phyloP scores from a whole-genome alignment of 2,113 vertebrate species.

The Beaufortia kweichowensis region DNA sequence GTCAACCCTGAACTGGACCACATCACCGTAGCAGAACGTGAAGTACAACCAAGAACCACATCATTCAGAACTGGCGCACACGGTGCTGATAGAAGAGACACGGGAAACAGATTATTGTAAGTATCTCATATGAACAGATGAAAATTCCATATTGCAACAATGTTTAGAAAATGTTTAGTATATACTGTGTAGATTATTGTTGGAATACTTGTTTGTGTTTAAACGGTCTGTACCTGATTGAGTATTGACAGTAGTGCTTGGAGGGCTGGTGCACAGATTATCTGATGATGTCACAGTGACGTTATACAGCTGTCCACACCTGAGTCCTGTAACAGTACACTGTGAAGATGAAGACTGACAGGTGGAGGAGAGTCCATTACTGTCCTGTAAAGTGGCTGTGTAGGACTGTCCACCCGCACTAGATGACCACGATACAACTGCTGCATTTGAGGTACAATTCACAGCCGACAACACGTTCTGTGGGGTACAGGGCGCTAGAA shows the following conservation, averaged over 20 bases:
- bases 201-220: neutral
- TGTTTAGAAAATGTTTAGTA: too few species aligned
- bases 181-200: too few species aligned
- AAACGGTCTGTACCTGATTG: too few species aligned
- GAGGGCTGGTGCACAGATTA: too few species aligned
- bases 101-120: constrained; percentile 54
- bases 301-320: too few species aligned
- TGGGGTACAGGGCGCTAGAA: constrained; percentile 55
- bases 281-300: too few species aligned
- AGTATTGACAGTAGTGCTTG: too few species aligned
- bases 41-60: constrained; percentile 51
- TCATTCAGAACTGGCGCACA: too few species aligned
- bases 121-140: too few species aligned
- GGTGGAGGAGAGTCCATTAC: constrained; percentile 20
- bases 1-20: constrained; percentile 46
- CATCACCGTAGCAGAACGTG: constrained; percentile 43
- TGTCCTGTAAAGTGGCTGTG: constrained; percentile 26
- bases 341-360: too few species aligned
- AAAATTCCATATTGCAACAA: too few species aligned
- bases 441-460: constrained; percentile 43
- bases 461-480: constrained; percentile 44
- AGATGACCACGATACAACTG: constrained; percentile 48
- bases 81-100: constrained; percentile 54
- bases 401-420: constrained; percentile 51
- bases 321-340: too few species aligned